Conservation (phyloP, 2,888 invertebrate species). For the Phasia obesa region DNA sequence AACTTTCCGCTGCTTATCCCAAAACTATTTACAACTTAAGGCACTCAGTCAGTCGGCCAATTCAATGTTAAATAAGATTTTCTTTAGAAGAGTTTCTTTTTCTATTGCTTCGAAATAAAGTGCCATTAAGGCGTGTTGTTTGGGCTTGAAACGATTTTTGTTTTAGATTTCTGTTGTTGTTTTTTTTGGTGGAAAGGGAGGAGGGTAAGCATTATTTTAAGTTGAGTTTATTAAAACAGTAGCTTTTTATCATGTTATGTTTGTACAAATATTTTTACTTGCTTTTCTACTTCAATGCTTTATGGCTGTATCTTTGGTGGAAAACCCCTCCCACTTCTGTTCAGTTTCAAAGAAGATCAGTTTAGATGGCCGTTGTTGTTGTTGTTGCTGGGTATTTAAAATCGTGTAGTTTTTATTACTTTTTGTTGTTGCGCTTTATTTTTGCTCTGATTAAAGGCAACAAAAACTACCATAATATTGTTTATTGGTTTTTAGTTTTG, state of each 20-base stretch:
- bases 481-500: constrained; percentile 45
- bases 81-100: constrained; percentile 44
- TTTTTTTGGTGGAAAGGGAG: not conserved
- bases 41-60: constrained; percentile 65
- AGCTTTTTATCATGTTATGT: constrained; percentile 53
- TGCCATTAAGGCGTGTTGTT: constrained; percentile 66
- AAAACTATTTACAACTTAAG: constrained; percentile 24
- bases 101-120: constrained; percentile 46
- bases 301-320: constrained; percentile 6
- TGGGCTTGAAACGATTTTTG: constrained; percentile 22
- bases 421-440: constrained; percentile 74
- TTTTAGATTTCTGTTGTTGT: constrained; percentile 1
- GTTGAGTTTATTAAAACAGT: constrained; percentile 56
- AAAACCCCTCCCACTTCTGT: constrained; percentile 47
- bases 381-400: constrained; percentile 43
- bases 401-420: constrained; percentile 44
- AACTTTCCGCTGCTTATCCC: not conserved
- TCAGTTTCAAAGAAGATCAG: constrained; percentile 5
- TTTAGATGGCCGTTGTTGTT: constrained; percentile 1
- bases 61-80: constrained; percentile 64
- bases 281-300: constrained; percentile 59
- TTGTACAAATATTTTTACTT: constrained; percentile 23
- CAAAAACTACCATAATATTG: constrained; percentile 76
- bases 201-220: not conserved
- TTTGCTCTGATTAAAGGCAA: constrained; percentile 77